Base-by-base conservation (phyloP, 2,113 vertebrate species). In the Alouatta palliata region DNA sequence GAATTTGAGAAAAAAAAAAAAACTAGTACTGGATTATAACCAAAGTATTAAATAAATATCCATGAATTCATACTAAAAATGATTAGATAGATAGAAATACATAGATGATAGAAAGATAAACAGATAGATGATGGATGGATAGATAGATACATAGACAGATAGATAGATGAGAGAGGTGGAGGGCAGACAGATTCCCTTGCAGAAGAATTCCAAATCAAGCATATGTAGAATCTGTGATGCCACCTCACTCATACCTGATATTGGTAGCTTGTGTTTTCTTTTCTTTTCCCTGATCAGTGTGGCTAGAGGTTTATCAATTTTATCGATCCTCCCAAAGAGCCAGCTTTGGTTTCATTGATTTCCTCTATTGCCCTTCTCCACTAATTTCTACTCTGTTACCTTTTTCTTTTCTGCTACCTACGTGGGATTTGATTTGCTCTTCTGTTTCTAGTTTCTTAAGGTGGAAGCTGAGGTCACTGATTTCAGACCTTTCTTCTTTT, bases 281-380 rank as follows among this genome's bases (percentile, higher is more conserved):
- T 20, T 37, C 14, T 95, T 7, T 25, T 19, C 49, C 71, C 64
- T 43, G 25, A 64, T 66, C 79, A 58, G 19, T 75, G 40, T 43
- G 61, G 21, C 40, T 43, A 81, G 76, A 58, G n/a, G 21, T 21
- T 77, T 93, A 47, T 90, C 88, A 30, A 56, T 85, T 32, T 82
- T 84, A 75, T 96, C 32, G 25, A 89, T 90, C 32, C 88, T 85
- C 87, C 76, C n/a, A 23, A 68, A 87, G 64, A 92, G 90, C 27
- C 54, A 94, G 23, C 77, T 90, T 86, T 40, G 40, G 19, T 54
- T 54, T 58, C 71, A 90, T 27, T 64, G 70, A 95, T 83, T 92
- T 91, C 83, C 95, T 87, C 82, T 79, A 6, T 30, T 40, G 35
- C 40, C 76, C 94, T 86, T 93, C 79, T 76, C 68, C 70, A 23